Evolutionary conservation across 2,888 invertebrate genomes (phyloP).

Genomic region (Ochlodes sylvanus): DNA sequence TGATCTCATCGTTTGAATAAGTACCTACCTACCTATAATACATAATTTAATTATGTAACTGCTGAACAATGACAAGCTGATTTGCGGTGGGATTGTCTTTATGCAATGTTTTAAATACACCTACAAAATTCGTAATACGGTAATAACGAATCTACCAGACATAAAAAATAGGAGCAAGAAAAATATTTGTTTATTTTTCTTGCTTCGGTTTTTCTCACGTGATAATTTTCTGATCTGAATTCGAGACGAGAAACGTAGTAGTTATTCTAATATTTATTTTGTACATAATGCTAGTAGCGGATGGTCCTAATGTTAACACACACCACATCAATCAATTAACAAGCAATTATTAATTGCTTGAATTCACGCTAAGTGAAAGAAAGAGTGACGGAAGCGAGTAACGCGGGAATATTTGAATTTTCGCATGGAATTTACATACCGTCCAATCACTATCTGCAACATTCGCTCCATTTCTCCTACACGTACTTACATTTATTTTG

Average conservation of each 20-base stretch:
- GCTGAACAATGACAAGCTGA: not conserved
- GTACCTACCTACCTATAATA: no score
- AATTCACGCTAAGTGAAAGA: constrained; percentile 27
- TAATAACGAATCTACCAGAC: no score
- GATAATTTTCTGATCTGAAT: not conserved
- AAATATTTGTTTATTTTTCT: no score
- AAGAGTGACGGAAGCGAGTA: constrained; percentile 18
- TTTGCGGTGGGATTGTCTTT: not conserved
- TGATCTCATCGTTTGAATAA: no score
- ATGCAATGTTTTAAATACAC: not conserved
- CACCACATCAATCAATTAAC: constrained; percentile 6
- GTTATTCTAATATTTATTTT: no score
- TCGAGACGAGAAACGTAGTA: not conserved
- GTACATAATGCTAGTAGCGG: not conserved
- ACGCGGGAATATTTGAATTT: constrained; percentile 21
- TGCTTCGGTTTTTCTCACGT: no score
- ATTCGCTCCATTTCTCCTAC: not conserved
- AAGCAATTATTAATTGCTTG: constrained; percentile 1
- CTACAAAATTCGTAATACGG: no score
- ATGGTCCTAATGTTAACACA: not conserved
- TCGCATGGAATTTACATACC: constrained; percentile 8
- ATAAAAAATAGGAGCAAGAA: no score
- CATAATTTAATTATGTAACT: not conserved
- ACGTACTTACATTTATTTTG: constrained; percentile 29
- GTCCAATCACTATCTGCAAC: constrained; percentile 9